Evolutionary conservation across 2,888 invertebrate species (phyloP), one percentile per base, ranked within the genome.

Genomic region (Allygus modestus): DNA sequence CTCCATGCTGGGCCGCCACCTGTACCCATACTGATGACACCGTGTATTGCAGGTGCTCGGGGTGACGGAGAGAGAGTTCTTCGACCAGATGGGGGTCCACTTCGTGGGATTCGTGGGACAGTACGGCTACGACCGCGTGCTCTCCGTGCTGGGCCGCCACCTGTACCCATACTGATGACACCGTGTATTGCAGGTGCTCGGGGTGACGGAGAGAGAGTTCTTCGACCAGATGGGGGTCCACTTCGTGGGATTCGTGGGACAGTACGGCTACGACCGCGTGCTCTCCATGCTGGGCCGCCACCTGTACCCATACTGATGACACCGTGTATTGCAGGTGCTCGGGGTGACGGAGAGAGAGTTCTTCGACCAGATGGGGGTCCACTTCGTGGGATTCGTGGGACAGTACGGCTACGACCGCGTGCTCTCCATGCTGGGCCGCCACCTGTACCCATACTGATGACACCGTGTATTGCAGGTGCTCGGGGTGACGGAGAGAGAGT

Each of bases 391-490:
- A 11, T 98, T 97, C 90, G 97, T 99, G 11, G 95, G 97, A 31
- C 97, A 98, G 88, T 98, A 98, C 89, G 98, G 98, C 17, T 98
- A 99, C 91, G 98, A 98, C 91, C 92, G 97, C 81, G 97, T 98
- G 0, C 91, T 98, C 7, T 96, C 97, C 0, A 97, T 98, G 0
- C 92, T 98, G 23, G 98, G 98, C 0, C 93, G 98, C 5, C 97
- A 98, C 90, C n/a, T n/a, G n/a, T n/a, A n/a, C n/a, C n/a, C n/a
- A n/a, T n/a, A n/a, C n/a, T n/a, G n/a, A n/a, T n/a, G n/a, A n/a
- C n/a, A n/a, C 65, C 65, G 26, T 65, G 65, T 31, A 28, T 65
- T 90, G 51, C 91, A 97, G 97, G 94, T 97, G 4, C 92, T 97
- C 81, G 95, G 95, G n/a, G 93, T 97, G n/a, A 93, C 95, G 37